Conservation (phyloP, 2,797 vertebrate genomes). For the Siniperca scherzeri region DNA sequence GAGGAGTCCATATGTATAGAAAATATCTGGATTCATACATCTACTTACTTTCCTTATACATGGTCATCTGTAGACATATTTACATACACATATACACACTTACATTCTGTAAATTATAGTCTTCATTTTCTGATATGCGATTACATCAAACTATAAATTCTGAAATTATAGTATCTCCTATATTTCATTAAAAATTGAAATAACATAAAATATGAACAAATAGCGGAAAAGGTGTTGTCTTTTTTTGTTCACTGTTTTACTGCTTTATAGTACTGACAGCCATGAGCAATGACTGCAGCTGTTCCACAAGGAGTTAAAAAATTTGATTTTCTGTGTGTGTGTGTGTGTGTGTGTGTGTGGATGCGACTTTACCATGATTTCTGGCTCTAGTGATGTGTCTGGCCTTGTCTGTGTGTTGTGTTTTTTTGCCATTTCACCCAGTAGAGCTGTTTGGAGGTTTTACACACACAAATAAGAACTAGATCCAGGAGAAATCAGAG, state of each 20-base stretch:
- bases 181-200: background rate
- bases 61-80: background rate
- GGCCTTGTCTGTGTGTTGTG: slow-evolving; percentile 9
- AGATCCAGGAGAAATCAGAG: slow-evolving; percentile 30
- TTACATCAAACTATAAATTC: background rate
- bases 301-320: slow-evolving; percentile 5
- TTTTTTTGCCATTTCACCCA: slow-evolving; percentile 14
- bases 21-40: background rate
- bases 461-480: slow-evolving; percentile 1
- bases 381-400: background rate
- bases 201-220: background rate
- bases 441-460: slow-evolving; percentile 12
- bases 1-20: background rate
- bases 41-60: background rate
- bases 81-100: background rate
- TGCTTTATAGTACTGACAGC: background rate
- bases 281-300: background rate
- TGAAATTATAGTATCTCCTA: background rate
- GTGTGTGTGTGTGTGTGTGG: background rate
- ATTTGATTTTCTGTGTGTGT: background rate
- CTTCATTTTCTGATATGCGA: background rate
- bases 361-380: background rate
- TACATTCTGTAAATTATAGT: background rate
- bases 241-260: background rate
- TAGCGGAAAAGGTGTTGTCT: background rate